phyloP scores from a whole-genome alignment of 1,140 invertebrate species.

The Drosophila littoralis region DNA sequence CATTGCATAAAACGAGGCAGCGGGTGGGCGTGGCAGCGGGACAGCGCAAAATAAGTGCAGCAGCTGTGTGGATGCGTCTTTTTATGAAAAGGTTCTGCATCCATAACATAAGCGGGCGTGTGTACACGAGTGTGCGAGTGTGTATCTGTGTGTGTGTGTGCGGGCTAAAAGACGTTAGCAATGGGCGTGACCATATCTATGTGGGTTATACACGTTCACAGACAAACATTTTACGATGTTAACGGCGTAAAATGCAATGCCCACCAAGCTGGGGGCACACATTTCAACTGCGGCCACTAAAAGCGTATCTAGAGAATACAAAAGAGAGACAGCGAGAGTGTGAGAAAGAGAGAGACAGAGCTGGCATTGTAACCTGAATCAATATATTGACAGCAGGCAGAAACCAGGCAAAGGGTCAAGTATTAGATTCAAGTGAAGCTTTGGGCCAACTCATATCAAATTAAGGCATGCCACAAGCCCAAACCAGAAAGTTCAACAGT shows the following conservation, averaged over 20 bases:
- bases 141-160: constrained; percentile 4
- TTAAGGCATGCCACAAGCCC: constrained; percentile 8
- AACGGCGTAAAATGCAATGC: constrained; percentile 57
- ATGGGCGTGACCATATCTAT: constrained; percentile 37
- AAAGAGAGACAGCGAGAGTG: constrained; percentile 1
- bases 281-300: not conserved
- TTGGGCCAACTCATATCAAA: not conserved
- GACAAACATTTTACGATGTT: constrained; percentile 69
- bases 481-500: not conserved
- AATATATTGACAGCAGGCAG: constrained; percentile 50
- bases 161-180: constrained; percentile 2
- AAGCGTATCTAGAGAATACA: not conserved
- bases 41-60: constrained; percentile 39
- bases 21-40: constrained; percentile 36
- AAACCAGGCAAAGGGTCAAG: constrained; percentile 23
- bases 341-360: not conserved
- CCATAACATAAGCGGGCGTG: constrained; percentile 1
- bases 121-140: constrained; percentile 9
- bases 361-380: constrained; percentile 44
- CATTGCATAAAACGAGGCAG: constrained; percentile 36
- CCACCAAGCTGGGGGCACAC: constrained; percentile 7
- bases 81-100: constrained; percentile 19
- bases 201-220: constrained; percentile 28
- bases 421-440: not conserved
- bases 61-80: constrained; percentile 26